Base-by-base conservation (phyloP, 2,888 invertebrate genomes). In the Harmothoe impar region DNA sequence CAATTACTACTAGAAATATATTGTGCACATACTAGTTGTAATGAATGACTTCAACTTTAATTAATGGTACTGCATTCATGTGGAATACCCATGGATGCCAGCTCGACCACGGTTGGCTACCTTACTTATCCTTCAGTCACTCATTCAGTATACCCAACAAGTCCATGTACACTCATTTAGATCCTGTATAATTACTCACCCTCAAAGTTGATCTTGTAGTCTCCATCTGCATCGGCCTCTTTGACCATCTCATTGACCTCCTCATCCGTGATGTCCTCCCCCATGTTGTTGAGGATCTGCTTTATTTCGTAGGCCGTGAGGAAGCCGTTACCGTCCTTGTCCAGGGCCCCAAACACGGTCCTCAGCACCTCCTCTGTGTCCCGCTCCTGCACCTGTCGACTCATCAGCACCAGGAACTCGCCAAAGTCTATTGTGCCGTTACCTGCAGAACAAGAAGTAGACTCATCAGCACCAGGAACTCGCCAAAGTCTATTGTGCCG, bases 361-460 rank as follows among this genome's bases (percentile, higher is more conserved):
- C 56, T 86, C 23, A 90, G 84, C 3, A 88, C 88, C 72, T 86
- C 90, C 62, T 81, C 84, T 31, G 62, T 90, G 88, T 90, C 84
- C 56, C n/a, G 10, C 35, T 85, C 85, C 56, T 86, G 33, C 1
- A 25, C 35, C 72, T 90, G 85, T 72, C 77, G 85, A 29, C 86
- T 56, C 90, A 90, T 90, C 90, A 90, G 72, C 25, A 90, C 86
- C 29, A 90, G 86, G 68, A 90, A 90, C 84, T 90, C 90, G 52
- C 86, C n/a, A 43, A 90, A 86, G 88, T 90, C 90, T 15, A 90
- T 90, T 29, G 88, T 88, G 51, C 90, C 90, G 51, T 72, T 90
- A 5, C 90, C 90, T 90, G 72, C 43, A 90, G 62, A 23, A 15
- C 23, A 20, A 86, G n/a, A 51, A 51, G n/a, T 7, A 68, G n/a